A percentile compares a stretch with the other conserved stretches of the same genome.
These are phyloP conservation scores for Eupithecia dodoneata DNA, from an alignment of 2,888 invertebrate species.

Conservation along the genomic window DNA sequence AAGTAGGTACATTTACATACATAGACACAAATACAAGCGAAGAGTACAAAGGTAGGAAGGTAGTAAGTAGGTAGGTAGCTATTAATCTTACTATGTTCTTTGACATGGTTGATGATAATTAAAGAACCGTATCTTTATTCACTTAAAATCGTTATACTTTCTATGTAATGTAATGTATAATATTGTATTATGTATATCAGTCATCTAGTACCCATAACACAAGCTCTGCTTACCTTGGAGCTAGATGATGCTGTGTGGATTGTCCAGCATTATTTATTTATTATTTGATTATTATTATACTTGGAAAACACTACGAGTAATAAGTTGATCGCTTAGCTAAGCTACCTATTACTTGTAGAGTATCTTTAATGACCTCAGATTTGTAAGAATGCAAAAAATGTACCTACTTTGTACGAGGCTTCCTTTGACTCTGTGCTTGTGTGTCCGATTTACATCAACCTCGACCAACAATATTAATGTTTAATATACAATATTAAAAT, in stretches of 20 bases:
- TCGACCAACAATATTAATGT: background rate
- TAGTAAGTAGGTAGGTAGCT: too few species aligned
- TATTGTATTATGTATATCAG: too few species aligned
- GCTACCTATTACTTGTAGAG: background rate
- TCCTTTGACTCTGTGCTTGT: background rate
- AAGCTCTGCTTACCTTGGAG: too few species aligned
- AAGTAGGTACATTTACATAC: too few species aligned
- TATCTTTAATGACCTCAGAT: background rate
- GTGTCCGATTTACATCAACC: slow-evolving; percentile 5
- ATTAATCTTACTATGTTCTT: background rate
- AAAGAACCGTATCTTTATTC: background rate
- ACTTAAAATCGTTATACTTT: background rate
- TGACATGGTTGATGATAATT: background rate
- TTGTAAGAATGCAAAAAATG: background rate
- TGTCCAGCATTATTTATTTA: too few species aligned
- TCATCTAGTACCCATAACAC: too few species aligned
- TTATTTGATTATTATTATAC: too few species aligned
- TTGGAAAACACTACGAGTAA: background rate
- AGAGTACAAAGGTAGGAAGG: too few species aligned
- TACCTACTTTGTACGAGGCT: background rate
- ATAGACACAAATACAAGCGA: too few species aligned
- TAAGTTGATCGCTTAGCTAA: background rate
- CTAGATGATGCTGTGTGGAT: too few species aligned
- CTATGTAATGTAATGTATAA: too few species aligned
- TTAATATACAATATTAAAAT: too few species aligned